Evolutionary conservation across 2,797 vertebrate genomes (phyloP).

Genomic region (Acipenser transmontanus): DNA sequence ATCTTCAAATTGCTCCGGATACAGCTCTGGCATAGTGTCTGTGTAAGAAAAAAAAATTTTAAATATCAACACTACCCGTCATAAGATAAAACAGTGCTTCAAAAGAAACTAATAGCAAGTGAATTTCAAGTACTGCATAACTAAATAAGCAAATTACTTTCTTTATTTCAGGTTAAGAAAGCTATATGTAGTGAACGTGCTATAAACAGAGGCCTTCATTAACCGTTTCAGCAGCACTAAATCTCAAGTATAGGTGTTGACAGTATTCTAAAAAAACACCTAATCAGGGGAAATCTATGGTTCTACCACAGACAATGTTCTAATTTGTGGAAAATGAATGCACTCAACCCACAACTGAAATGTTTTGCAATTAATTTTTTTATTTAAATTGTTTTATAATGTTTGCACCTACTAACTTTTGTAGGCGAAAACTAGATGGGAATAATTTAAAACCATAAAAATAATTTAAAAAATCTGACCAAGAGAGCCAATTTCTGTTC

Average conservation of each 20-base stretch:
- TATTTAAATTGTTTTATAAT: neutral
- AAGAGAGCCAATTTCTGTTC: neutral
- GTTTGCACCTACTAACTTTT: neutral
- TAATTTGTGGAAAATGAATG: neutral
- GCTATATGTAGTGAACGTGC: too few relatives aligned
- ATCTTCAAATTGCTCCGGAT: slow-evolving; percentile 84
- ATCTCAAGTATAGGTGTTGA: too few relatives aligned
- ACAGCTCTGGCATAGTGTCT: slow-evolving; percentile 77
- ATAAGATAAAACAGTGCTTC: too few relatives aligned
- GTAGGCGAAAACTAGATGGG: slow-evolving; percentile 1
- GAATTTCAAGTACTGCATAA: too few relatives aligned
- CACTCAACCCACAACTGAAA: neutral
- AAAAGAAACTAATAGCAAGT: too few relatives aligned
- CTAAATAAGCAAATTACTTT: too few relatives aligned
- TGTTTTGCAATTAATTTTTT: neutral
- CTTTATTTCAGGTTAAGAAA: too few relatives aligned
- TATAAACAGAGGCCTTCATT: too few relatives aligned
- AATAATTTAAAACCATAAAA: neutral
- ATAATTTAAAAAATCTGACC: neutral
- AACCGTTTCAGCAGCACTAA: too few relatives aligned
- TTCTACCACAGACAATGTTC: neutral
- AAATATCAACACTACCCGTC: neutral
- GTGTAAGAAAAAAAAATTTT: slow-evolving; percentile 24
- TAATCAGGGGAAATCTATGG: neutral
- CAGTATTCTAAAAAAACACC: neutral